A percentile compares a stretch with the other conserved stretches of the same genome.
Evolutionary conservation across 2,113 vertebrate species (phyloP).

Genomic region (Chlorodrepanis virens): DNA sequence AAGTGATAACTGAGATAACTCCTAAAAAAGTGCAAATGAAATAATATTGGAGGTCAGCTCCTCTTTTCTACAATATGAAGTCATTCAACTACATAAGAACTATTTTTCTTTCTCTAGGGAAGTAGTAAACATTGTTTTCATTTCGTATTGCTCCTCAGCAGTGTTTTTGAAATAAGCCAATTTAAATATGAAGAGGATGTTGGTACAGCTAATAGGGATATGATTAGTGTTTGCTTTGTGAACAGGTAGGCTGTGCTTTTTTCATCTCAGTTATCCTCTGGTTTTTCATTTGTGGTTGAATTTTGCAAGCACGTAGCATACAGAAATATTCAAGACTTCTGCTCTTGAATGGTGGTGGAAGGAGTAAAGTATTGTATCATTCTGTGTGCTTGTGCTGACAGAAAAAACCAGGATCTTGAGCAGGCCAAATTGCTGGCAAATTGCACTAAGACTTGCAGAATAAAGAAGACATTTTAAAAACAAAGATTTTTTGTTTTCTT

Average conservation of each 20-base stretch:
- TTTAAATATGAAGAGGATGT: not conserved
- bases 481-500: not conserved
- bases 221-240: not conserved
- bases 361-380: not conserved
- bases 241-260: not conserved
- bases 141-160: not conserved
- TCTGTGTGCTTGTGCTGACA: not conserved
- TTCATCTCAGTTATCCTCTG: not conserved
- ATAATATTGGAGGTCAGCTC: not conserved
- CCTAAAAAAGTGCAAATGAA: not conserved
- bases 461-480: not conserved
- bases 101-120: not conserved
- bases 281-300: not conserved
- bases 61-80: not conserved
- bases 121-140: not conserved
- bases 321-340: not conserved
- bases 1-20: not conserved
- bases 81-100: not conserved
- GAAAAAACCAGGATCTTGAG: not conserved
- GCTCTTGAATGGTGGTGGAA: not conserved
- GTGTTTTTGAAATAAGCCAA: not conserved
- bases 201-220: not conserved
- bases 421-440: not conserved
- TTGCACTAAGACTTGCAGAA: not conserved
- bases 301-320: not conserved